Evolutionary conservation across 1,140 invertebrate genomes (phyloP), one percentile per base, ranked within the genome.

Genomic region (Penaeus indicus): DNA sequence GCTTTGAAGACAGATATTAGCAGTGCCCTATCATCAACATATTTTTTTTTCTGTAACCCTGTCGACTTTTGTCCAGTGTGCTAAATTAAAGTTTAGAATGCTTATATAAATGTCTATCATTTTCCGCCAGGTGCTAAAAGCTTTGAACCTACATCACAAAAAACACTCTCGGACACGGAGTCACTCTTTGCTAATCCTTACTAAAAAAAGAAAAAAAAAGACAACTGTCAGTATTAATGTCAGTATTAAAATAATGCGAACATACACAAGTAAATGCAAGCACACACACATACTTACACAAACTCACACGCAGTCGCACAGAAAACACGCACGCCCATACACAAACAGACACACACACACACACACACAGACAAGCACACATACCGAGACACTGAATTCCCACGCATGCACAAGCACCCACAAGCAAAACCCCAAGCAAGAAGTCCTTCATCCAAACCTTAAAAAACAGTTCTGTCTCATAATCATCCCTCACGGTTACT

Each of bases 71-170:
- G 61, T 62, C 21, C 54, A 82, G 61, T 62, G 54, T 27, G 61
- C 61, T 63, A 82, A 82, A 47, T 62, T 27, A 47, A 82, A 62
- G 32, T 78, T 78, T 47, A 38, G 38, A 78, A 78, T 67, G 38
- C n/a, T 42, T 32, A 84, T 42, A 69, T n/a, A 84, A 38, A 69
- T 67, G 38, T 27, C 47, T 38, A 38, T 32, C 8, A 22, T 5
- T 63, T 32, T 32, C 32, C n/a, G 54, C 32, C 7, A 21, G 54
- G 54, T 62, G 22, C 54, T 63, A 82, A 16, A 82, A 63, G 64
- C 62, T 64, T 67, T 38, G 13, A 84, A 13, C 16, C 62, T 42
- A 63, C 62, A 63, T 27, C 32, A 69, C 63, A 84, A 42, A 21
- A 69, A 19, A 83, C 42, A 83, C 27, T 54, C 54, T 54, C 54